phyloP scores from a whole-genome alignment of 2,888 invertebrate species.

The Papilio demoleus region DNA sequence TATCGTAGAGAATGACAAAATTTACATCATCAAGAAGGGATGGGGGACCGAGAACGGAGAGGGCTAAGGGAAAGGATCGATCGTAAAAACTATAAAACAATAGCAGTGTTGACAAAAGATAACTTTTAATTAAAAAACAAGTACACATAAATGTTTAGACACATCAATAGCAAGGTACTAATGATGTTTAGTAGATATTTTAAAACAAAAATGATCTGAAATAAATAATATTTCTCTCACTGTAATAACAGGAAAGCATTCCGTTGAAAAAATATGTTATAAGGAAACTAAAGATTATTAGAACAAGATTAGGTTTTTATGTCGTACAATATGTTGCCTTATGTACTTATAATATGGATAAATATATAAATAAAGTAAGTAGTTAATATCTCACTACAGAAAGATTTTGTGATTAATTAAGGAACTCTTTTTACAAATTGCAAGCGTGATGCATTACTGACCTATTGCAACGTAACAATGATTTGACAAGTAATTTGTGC shows the following conservation, averaged over 20 bases:
- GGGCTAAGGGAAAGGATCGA: neutral
- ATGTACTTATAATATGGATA: neutral
- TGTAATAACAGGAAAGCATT: neutral
- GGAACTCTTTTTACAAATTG: too few relatives aligned
- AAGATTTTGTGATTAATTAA: too few relatives aligned
- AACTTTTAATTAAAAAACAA: neutral
- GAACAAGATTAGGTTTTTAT: constrained; percentile 8
- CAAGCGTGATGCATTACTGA: too few relatives aligned
- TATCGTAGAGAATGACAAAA: constrained; percentile 5
- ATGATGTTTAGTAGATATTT: neutral
- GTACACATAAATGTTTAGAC: neutral
- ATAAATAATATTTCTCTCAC: neutral
- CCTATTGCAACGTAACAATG: too few relatives aligned
- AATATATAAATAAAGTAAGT: too few relatives aligned
- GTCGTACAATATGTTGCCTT: constrained; percentile 8
- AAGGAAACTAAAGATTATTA: constrained; percentile 13
- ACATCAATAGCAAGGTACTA: neutral
- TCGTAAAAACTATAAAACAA: constrained; percentile 21
- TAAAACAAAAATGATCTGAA: neutral
- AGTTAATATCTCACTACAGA: too few relatives aligned
- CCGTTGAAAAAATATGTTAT: constrained; percentile 7
- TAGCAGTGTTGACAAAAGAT: neutral
- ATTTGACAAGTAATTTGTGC: too few relatives aligned
- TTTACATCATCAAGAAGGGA: constrained; percentile 8
- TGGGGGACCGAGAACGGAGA: neutral